phyloP scores from a whole-genome alignment of 2,113 vertebrate genomes.

The Colius striatus region DNA sequence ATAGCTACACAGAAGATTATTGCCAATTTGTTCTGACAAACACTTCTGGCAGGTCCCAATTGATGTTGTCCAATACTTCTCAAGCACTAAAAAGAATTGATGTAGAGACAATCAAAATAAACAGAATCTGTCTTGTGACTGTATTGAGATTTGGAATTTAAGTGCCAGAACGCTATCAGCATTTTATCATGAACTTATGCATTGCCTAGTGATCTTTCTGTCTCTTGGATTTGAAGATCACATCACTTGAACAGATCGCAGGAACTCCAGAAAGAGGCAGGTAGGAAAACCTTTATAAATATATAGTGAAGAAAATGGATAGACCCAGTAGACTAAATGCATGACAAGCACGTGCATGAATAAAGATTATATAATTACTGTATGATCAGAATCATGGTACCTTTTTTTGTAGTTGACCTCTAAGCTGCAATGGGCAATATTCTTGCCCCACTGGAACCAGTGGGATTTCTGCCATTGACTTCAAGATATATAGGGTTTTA shows the following conservation, averaged over 20 bases:
- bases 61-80: background rate
- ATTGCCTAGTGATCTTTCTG: background rate
- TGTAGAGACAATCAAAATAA: conserved; percentile 23
- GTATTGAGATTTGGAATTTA: background rate
- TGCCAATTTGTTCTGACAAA: conserved; percentile 8
- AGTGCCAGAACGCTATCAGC: background rate
- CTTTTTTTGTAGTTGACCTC: background rate
- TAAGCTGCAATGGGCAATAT: background rate
- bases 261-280: background rate
- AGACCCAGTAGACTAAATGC: background rate
- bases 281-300: background rate
- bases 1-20: background rate
- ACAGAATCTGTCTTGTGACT: background rate
- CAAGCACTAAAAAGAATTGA: background rate
- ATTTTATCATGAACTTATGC: background rate
- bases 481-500: background rate
- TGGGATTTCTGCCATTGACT: background rate
- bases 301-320: background rate
- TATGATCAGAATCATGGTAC: background rate
- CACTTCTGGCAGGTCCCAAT: background rate
- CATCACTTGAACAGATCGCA: background rate
- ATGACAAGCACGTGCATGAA: background rate
- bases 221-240: background rate
- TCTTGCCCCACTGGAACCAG: background rate
- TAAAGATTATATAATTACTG: background rate